Evolutionary conservation across 2,888 invertebrate species (phyloP), one percentile per base, ranked within the genome.

Genomic region (Adineta ricciae): DNA sequence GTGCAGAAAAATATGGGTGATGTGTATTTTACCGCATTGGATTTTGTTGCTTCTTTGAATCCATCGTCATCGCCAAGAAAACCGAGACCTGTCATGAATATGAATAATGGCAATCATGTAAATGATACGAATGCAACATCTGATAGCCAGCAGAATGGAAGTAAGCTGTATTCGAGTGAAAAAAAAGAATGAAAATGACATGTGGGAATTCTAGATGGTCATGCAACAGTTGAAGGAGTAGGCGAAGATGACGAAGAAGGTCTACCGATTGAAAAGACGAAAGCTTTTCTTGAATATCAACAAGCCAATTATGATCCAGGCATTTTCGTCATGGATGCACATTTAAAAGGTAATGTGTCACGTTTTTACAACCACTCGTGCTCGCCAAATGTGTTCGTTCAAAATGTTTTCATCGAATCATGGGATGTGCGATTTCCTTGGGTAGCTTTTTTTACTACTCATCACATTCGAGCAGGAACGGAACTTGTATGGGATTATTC

Each of bases 401-500:
- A 99, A 91, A 98, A 97, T 91, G 97, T 99, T 5, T 97, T 99
- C 90, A 96, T 97, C 50, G 98, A 98, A 91, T 97, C 97, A 0
- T 98, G 99, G 91, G 98, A 99, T 91, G 93, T 96, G 1, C 93
- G 98, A 21, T 97, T 97, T 86, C 91, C 91, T 5, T 91, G 91
- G 91, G 89, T 91, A 7, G 89, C 91, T 4, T 92, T 92, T 91
- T 96, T 95, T 91, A 94, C 95, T 2, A 92, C 93, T n/a, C 93
- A 93, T 83, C 94, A 94, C 89, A 95, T 97, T 86, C 91, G 94
- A 83, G 96, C 97, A 1, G 97, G 97, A 36, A 94, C 95, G 0
- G 98, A 99, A 90, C 92, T 99, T 83, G 96, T 96, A 0, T 99
- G 98, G 98, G 97, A 99, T 91, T 99, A 99, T 90, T 95, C 95